phyloP scores from a whole-genome alignment of 2,888 invertebrate species.

The Amorpha juglandis region DNA sequence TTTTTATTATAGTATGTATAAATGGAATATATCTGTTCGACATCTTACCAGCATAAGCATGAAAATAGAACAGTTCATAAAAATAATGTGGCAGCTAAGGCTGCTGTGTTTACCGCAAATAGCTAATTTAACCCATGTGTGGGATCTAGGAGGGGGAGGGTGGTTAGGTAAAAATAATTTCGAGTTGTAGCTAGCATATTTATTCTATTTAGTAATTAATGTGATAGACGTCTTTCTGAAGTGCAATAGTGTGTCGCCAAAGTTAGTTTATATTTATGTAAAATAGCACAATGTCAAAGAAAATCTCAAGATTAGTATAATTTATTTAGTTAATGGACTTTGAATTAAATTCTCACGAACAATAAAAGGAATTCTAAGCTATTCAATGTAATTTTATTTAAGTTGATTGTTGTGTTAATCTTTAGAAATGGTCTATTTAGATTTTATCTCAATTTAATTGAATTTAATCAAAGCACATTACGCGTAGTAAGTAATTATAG shows the following conservation, averaged over 20 bases:
- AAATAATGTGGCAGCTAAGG: no score
- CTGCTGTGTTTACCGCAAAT: no score
- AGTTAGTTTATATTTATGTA: slow-evolving; percentile 16
- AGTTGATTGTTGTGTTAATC: neutral
- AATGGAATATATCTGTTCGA: no score
- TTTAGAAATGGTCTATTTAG: neutral
- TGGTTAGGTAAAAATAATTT: no score
- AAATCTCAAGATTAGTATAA: slow-evolving; percentile 10
- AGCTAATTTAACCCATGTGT: no score
- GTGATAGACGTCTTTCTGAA: slow-evolving; percentile 1
- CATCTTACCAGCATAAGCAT: no score
- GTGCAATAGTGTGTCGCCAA: slow-evolving; percentile 22
- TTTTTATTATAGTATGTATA: no score
- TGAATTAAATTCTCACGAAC: neutral
- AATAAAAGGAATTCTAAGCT: neutral
- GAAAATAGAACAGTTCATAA: no score
- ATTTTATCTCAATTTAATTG: slow-evolving; percentile 14
- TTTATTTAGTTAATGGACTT: neutral
- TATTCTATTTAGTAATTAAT: neutral
- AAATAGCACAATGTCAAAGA: slow-evolving; percentile 21
- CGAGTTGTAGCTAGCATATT: neutral
- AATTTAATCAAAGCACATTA: slow-evolving; percentile 24
- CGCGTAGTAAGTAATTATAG: slow-evolving; percentile 23
- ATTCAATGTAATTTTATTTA: neutral
- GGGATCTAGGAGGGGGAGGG: neutral